Conservation (phyloP, 2,797 vertebrate genomes). For the Megaceryle alcyon region DNA sequence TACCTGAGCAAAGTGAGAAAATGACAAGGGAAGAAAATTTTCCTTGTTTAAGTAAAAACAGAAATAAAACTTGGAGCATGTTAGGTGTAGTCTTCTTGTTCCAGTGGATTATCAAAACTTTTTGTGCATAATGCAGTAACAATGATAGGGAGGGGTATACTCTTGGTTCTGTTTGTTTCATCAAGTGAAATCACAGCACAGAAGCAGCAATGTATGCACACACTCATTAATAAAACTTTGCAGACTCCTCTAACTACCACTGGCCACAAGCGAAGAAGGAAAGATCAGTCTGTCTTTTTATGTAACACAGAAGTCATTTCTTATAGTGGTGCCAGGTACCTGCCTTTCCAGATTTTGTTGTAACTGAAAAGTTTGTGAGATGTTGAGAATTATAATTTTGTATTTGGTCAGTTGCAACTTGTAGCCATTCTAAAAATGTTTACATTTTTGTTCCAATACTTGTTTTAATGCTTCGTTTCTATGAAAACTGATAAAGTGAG, state of each 20-base stretch:
- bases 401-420: background rate
- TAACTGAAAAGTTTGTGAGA: background rate
- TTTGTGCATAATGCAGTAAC: background rate
- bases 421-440: background rate
- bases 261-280: background rate
- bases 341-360: background rate
- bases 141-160: too few species aligned
- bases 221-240: background rate
- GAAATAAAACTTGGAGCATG: background rate
- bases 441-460: background rate
- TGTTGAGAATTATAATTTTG: background rate
- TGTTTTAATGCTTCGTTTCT: background rate
- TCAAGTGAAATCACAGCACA: background rate
- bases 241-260: background rate
- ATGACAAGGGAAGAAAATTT: background rate
- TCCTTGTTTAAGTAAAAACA: background rate
- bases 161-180: background rate
- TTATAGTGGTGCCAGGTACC: background rate
- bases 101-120: background rate
- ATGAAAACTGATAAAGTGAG: background rate
- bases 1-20: background rate
- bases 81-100: background rate
- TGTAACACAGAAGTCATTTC: background rate
- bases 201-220: background rate
- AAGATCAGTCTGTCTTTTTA: background rate